Evolutionary conservation across 2,888 invertebrate species (phyloP).

Genomic region (Endomychus coccineus): DNA sequence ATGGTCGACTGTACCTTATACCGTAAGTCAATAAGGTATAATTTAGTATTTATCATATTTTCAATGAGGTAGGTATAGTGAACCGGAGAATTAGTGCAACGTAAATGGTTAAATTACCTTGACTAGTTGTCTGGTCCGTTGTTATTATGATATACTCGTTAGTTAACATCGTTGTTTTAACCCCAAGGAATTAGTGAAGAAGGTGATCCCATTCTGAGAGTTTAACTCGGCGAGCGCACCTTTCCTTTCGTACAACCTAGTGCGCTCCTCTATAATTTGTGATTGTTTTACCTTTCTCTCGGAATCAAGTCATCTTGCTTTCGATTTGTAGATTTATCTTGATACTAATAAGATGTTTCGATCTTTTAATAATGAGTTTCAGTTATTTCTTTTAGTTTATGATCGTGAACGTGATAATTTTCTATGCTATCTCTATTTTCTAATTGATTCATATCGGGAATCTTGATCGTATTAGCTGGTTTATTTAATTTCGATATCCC

Average conservation of each 20-base stretch:
- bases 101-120: too few relatives aligned
- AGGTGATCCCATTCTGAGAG: too few relatives aligned
- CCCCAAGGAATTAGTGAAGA: conserved; percentile 18
- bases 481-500: too few relatives aligned
- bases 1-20: conserved; percentile 35
- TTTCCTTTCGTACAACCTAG: too few relatives aligned
- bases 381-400: conserved; percentile 13
- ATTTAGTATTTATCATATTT: conserved; percentile 38
- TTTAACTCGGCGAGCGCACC: too few relatives aligned
- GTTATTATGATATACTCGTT: conserved; percentile 38
- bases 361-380: conserved; percentile 29
- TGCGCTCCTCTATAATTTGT: conserved; percentile 7
- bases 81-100: conserved; percentile 22
- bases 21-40: conserved; percentile 33
- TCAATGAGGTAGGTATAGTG: conserved; percentile 35
- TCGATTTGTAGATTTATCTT: conserved; percentile 33
- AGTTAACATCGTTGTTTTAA: conserved; percentile 35
- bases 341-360: conserved; percentile 35
- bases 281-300: conserved; percentile 22
- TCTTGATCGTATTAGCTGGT: too few relatives aligned
- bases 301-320: conserved; percentile 36
- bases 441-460: too few relatives aligned
- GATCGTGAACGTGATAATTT: conserved; percentile 12
- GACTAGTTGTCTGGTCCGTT: too few relatives aligned
- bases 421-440: too few relatives aligned